Percentiles rank a stretch among this genome's conserved stretches.
Conservation (phyloP, 2,797 vertebrate species). For the Dendrocincla tyrannina region DNA sequence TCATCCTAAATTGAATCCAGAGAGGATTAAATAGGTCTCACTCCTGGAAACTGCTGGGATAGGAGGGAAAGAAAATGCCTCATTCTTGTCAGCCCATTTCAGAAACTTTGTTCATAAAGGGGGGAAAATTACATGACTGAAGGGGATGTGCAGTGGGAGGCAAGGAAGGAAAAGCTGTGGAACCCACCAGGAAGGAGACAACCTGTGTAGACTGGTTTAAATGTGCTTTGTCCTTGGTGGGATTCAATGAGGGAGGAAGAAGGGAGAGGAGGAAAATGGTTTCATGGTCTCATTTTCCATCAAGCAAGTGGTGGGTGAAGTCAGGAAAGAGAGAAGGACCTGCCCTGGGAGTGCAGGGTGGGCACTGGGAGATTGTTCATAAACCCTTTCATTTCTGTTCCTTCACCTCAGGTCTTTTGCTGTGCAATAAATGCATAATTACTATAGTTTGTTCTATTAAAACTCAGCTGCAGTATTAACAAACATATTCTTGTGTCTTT, state of each 20-base stretch:
- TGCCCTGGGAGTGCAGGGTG: neutral
- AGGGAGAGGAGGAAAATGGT: neutral
- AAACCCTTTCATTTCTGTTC: neutral
- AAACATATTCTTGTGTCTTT: rapidly evolving
- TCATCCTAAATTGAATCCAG: neutral
- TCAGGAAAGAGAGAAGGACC: neutral
- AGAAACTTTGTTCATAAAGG: neutral
- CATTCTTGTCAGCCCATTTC: rapidly evolving
- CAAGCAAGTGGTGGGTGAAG: neutral
- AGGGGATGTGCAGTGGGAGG: neutral
- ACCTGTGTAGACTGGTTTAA: neutral
- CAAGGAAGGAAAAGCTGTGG: neutral
- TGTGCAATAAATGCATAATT: neutral
- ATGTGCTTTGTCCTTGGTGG: neutral
- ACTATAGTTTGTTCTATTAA: neutral
- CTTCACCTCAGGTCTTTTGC: neutral
- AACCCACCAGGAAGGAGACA: neutral
- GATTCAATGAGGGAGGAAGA: neutral
- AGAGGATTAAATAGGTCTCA: neutral
- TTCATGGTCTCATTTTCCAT: neutral
- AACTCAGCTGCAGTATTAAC: neutral
- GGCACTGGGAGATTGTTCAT: rapidly evolving
- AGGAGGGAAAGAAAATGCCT: rapidly evolving
- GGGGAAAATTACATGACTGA: rapidly evolving
- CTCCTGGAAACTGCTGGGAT: neutral